Percentiles rank a stretch among this genome's conserved stretches.
Conservation (phyloP, 2,113 vertebrate genomes). For the Struthio camelus region DNA sequence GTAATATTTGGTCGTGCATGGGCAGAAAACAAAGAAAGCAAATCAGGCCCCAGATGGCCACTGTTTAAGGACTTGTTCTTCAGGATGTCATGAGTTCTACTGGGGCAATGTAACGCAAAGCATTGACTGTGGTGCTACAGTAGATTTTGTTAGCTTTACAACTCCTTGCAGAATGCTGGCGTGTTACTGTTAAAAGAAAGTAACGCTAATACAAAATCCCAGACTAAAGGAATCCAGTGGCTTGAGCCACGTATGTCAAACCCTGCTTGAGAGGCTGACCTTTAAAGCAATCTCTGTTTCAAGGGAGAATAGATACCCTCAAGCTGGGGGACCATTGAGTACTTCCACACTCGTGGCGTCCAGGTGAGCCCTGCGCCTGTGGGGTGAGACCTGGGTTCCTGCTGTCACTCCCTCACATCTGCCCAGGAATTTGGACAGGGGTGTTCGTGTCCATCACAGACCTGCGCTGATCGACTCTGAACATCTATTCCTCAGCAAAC, state of each 20-base stretch:
- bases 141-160: neutral
- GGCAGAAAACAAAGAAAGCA: neutral
- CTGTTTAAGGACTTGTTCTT: neutral
- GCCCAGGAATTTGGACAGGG: neutral
- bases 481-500: neutral
- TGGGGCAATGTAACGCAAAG: neutral
- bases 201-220: neutral
- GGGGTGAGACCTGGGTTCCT: neutral
- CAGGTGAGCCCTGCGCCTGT: neutral
- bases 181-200: neutral
- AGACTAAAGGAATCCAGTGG: neutral
- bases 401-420: neutral
- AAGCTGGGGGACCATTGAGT: neutral
- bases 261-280: neutral
- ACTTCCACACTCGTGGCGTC: neutral
- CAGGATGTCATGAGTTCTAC: neutral
- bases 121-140: neutral
- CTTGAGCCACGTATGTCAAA: neutral
- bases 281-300: neutral
- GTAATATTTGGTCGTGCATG: neutral
- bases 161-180: neutral
- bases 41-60: neutral
- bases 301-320: neutral
- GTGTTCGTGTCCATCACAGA: neutral
- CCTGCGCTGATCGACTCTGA: neutral